Percentiles rank a stretch among this genome's conserved stretches.
Conservation (phyloP, 1,140 invertebrate genomes). For the Drosophila sucinea region DNA sequence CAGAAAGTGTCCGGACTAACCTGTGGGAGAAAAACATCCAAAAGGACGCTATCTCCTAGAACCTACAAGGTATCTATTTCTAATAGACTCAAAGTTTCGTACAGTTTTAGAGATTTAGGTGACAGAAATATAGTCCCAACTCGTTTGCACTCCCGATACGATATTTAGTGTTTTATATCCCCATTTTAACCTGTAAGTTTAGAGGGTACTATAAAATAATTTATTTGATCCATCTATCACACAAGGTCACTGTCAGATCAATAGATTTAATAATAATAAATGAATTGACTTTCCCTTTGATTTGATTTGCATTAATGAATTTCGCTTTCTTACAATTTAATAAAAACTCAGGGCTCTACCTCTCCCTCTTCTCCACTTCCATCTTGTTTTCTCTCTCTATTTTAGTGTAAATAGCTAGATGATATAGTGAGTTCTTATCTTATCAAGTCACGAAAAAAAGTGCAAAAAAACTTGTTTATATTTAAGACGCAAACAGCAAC, state of each 20-base stretch:
- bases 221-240: neutral
- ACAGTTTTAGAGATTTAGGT: too few relatives aligned
- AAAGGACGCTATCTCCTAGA: too few relatives aligned
- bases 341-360: constrained; percentile 15
- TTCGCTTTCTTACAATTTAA: constrained; percentile 32
- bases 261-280: neutral
- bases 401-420: constrained; percentile 14
- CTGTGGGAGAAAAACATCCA: too few relatives aligned
- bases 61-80: too few relatives aligned
- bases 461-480: constrained; percentile 50
- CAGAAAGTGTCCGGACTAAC: too few relatives aligned
- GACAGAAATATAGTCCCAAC: too few relatives aligned
- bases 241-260: neutral
- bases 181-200: neutral
- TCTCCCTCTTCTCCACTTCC: constrained; percentile 2
- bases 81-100: too few relatives aligned
- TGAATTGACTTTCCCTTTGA: constrained; percentile 19
- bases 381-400: constrained; percentile 8
- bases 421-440: constrained; percentile 39
- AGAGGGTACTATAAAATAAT: neutral
- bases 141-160: too few relatives aligned
- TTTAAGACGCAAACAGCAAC: constrained; percentile 47
- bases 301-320: constrained; percentile 11
- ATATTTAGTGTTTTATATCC: neutral
- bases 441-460: constrained; percentile 38